These are phyloP conservation scores for Mionectes macconnelli DNA, from an alignment of 2,113 vertebrate species.

Conservation along the genomic window DNA sequence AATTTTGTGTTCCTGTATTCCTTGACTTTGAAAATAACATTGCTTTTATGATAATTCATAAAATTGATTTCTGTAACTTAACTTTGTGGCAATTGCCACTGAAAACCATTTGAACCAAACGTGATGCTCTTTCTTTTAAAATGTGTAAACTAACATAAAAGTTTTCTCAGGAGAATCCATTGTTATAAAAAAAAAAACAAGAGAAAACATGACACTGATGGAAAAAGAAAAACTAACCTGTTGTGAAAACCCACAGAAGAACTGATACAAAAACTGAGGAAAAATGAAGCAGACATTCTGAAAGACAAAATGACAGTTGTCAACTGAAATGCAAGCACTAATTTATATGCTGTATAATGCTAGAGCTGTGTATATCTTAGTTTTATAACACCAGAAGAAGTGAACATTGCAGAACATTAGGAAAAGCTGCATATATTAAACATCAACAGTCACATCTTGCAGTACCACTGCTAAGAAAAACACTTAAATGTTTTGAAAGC, in stretches of 20 bases:
- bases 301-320: constrained; percentile 50
- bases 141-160: background rate
- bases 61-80: background rate
- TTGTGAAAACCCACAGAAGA: constrained; percentile 99
- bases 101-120: background rate
- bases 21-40: background rate
- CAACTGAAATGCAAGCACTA: background rate
- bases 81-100: background rate
- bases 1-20: background rate
- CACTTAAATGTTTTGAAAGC: background rate
- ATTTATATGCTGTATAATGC: background rate
- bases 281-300: constrained; percentile 99
- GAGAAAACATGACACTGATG: background rate
- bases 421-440: background rate
- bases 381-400: background rate
- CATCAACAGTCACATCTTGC: background rate
- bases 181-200: background rate
- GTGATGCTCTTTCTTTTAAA: background rate
- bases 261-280: constrained; percentile 99
- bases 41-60: background rate
- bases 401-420: background rate
- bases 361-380: background rate
- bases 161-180: background rate
- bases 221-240: constrained; percentile 79
- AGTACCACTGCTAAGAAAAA: background rate